A percentile compares a stretch with the other conserved stretches of the same genome.
Conservation (phyloP, 2,888 invertebrate species). For the Dynastes hyllus region DNA sequence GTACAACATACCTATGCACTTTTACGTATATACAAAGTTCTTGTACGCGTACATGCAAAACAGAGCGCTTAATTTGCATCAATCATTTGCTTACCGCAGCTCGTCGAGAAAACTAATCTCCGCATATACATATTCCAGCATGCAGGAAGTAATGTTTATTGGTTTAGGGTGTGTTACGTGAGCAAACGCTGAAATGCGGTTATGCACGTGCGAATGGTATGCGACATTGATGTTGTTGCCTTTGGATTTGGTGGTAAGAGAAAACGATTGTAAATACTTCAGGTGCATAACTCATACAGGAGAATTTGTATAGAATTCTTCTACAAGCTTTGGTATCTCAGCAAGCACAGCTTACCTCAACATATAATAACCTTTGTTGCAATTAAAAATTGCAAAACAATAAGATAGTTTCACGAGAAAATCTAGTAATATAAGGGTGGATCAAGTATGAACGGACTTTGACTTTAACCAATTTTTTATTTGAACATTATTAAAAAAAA, state of each 20-base stretch:
- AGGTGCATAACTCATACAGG: neutral
- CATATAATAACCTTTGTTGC: too few relatives aligned
- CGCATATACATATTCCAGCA: neutral
- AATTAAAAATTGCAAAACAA: too few relatives aligned
- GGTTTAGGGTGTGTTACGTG: slow-evolving; percentile 40
- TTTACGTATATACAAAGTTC: neutral
- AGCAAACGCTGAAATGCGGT: slow-evolving; percentile 26
- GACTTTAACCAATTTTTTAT: too few relatives aligned
- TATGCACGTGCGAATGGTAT: neutral
- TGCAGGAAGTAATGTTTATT: slow-evolving; percentile 27
- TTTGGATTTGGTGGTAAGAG: neutral
- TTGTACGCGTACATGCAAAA: slow-evolving; percentile 8
- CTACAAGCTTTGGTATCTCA: too few relatives aligned
- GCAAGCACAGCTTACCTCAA: too few relatives aligned
- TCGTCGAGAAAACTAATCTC: slow-evolving; percentile 21
- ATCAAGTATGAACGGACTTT: too few relatives aligned
- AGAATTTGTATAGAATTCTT: too few relatives aligned
- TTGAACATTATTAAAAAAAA: too few relatives aligned
- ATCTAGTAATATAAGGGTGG: too few relatives aligned
- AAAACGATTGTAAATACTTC: neutral
- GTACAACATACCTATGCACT: neutral
- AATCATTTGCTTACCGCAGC: slow-evolving; percentile 18
- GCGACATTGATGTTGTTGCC: neutral
- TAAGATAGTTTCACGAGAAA: too few relatives aligned
- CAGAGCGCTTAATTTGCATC: slow-evolving; percentile 29